Evolutionary conservation across 92 coral and sea anemone genomes (phyloP).

Genomic region (Phymanthus crucifer): DNA sequence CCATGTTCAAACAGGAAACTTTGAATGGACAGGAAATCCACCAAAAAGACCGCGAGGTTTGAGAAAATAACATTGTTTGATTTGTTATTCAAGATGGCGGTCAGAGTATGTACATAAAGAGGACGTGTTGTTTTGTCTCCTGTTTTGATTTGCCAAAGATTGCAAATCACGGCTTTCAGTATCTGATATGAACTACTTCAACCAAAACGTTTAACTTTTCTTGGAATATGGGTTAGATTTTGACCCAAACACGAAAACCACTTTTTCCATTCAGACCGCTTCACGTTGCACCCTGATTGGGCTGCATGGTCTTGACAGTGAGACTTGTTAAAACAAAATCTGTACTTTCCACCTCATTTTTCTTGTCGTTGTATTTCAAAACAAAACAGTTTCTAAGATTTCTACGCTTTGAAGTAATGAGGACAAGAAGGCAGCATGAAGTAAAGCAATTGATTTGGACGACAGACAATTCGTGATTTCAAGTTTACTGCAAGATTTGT

Average conservation of each 20-base stretch:
- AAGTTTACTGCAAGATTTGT: background rate
- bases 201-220: background rate
- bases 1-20: conserved; percentile 53
- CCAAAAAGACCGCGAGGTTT: conserved; percentile 43
- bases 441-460: background rate
- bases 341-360: background rate
- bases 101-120: conserved; percentile 38
- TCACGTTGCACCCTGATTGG: background rate
- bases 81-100: conserved; percentile 61
- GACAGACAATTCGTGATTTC: background rate
- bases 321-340: background rate
- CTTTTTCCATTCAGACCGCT: background rate
- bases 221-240: too few species aligned
- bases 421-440: background rate
- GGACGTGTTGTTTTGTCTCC: conserved; percentile 18
- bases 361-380: background rate
- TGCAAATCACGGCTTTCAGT: conserved; percentile 9
- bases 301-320: background rate
- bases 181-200: background rate
- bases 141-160: conserved; percentile 12
- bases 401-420: background rate
- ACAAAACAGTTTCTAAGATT: background rate
- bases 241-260: background rate
- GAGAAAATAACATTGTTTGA: conserved; percentile 52
- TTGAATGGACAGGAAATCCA: conserved; percentile 56